A percentile compares a stretch with the other conserved stretches of the same genome.
Conservation (phyloP, 1,140 invertebrate species). For the Limonius californicus region DNA sequence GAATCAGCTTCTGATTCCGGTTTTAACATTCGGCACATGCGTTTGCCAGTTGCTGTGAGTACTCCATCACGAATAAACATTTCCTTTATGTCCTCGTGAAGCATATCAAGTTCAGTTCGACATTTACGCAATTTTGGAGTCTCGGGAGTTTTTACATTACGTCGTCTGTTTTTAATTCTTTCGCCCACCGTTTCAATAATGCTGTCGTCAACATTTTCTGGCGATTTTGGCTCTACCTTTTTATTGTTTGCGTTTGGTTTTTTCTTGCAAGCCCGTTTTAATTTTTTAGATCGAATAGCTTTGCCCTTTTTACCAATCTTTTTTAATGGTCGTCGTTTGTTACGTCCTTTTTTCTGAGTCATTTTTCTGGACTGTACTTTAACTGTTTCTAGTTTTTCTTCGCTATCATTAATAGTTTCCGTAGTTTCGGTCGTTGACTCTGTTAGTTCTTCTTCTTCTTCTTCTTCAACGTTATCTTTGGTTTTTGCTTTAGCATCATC, state of each 20-base stretch:
- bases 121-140: constrained; percentile 29
- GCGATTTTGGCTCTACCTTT: constrained; percentile 3
- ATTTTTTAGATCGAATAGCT: neutral
- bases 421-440: constrained; percentile 18
- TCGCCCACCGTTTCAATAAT: constrained; percentile 33
- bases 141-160: constrained; percentile 7
- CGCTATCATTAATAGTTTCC: neutral
- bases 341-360: neutral
- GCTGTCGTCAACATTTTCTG: constrained; percentile 5
- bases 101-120: constrained; percentile 53
- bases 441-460: constrained; percentile 13
- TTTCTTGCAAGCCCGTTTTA: neutral
- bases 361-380: neutral
- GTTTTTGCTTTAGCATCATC: constrained; percentile 23
- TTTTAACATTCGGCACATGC: constrained; percentile 50
- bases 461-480: constrained; percentile 30
- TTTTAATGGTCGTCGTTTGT: neutral
- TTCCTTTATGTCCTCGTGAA: constrained; percentile 64
- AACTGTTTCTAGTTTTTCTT: constrained; percentile 13
- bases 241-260: neutral
- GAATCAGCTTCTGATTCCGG: constrained; percentile 12
- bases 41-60: constrained; percentile 52
- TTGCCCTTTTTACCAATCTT: neutral
- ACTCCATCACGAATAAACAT: constrained; percentile 64
- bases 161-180: constrained; percentile 36